A percentile compares a stretch with the other conserved stretches of the same genome.
Conservation (phyloP, 1,140 invertebrate genomes). For the Medauroidea extradentata region DNA sequence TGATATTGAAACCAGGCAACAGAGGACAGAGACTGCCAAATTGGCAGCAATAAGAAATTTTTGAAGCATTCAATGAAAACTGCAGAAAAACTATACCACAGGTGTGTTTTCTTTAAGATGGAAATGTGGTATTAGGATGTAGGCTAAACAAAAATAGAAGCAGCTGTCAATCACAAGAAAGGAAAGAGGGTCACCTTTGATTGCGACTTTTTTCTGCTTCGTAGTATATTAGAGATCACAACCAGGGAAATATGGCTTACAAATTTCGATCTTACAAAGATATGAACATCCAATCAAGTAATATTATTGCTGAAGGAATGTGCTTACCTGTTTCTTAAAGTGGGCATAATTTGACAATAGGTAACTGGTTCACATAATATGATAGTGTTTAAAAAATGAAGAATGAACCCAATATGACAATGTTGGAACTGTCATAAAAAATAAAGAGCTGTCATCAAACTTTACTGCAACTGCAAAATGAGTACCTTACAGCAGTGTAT, state of each 20-base stretch:
- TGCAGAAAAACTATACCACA: too few species aligned
- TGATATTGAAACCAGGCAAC: too few species aligned
- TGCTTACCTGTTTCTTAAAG: conserved; percentile 41
- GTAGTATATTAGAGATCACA: too few species aligned
- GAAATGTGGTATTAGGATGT: too few species aligned
- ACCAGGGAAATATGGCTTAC: conserved; percentile 24
- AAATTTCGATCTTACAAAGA: conserved; percentile 36
- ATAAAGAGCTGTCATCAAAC: conserved; percentile 26
- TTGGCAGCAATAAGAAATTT: too few species aligned
- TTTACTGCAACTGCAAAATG: conserved; percentile 25
- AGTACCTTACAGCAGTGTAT: conserved; percentile 19
- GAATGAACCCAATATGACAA: conserved; percentile 21
- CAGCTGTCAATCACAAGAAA: too few species aligned
- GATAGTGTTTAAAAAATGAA: conserved; percentile 25
- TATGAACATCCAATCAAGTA: conserved; percentile 29
- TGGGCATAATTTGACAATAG: conserved; percentile 38
- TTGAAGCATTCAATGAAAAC: too few species aligned
- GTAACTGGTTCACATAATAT: conserved; percentile 31
- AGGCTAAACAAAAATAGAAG: too few species aligned
- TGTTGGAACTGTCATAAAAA: conserved; percentile 36
- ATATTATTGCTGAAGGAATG: conserved; percentile 40
- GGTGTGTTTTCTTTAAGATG: too few species aligned
- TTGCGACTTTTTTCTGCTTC: too few species aligned
- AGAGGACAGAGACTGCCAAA: too few species aligned
- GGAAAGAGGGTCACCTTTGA: too few species aligned